phyloP scores from a whole-genome alignment of 2,113 vertebrate species.

The Chaetodon trifascialis region DNA sequence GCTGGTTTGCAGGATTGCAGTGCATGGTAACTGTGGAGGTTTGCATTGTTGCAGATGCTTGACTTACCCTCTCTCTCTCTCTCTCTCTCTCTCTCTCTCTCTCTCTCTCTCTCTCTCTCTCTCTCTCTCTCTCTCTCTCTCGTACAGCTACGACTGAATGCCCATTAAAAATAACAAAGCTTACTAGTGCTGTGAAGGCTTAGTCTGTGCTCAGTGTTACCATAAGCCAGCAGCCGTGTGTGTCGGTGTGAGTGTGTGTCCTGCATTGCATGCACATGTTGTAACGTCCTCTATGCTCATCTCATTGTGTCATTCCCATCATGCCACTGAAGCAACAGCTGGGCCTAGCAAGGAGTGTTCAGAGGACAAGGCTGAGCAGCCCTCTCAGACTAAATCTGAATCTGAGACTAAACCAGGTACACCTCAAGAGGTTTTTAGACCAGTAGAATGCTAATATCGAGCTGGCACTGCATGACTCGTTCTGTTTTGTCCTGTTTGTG shows the following conservation, averaged over 20 bases:
- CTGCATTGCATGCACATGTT: slow-evolving; percentile 71
- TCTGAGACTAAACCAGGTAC: slow-evolving; percentile 78
- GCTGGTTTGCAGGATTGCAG: slow-evolving; percentile 80
- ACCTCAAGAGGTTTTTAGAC: slow-evolving; percentile 27
- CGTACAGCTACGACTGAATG: slow-evolving; percentile 70
- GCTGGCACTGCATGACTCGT: neutral
- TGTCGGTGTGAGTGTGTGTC: slow-evolving; percentile 26
- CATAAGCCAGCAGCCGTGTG: slow-evolving; percentile 36
- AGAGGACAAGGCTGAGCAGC: slow-evolving; percentile 64
- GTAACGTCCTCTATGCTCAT: slow-evolving; percentile 67
- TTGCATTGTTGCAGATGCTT: slow-evolving; percentile 76
- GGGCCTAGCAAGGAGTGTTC: slow-evolving; percentile 72
- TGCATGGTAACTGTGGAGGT: slow-evolving; percentile 76
- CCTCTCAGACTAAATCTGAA: slow-evolving; percentile 64
- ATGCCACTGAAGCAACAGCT: slow-evolving; percentile 66
- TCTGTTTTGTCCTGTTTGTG: slow-evolving; percentile 23
- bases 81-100: too few relatives aligned
- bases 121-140: slow-evolving; percentile 58
- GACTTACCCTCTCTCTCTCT: slow-evolving; percentile 56
- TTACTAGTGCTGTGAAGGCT: slow-evolving; percentile 58
- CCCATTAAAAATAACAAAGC: slow-evolving; percentile 53
- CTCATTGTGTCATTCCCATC: slow-evolving; percentile 65
- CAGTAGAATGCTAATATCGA: neutral
- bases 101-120: too few relatives aligned
- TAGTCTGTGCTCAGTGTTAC: slow-evolving; percentile 56